Conservation (phyloP, 2,888 invertebrate genomes). For the Caenorhabditis panamensis region DNA sequence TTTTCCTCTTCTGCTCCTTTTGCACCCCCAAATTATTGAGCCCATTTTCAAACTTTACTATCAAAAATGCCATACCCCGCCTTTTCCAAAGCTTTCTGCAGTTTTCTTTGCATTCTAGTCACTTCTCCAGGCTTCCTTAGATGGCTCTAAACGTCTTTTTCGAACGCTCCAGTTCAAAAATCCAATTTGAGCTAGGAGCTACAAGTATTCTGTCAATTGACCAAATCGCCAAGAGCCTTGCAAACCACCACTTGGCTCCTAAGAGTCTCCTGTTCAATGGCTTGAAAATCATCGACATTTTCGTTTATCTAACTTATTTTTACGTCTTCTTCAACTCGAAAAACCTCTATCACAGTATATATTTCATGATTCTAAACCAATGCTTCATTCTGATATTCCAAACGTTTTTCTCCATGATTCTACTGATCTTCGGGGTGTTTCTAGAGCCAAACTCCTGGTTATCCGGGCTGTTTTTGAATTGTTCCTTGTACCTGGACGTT, state of each 20-base stretch:
- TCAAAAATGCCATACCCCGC: too few species aligned
- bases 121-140: too few species aligned
- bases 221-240: background rate
- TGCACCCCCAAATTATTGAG: too few species aligned
- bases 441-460: too few species aligned
- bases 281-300: background rate
- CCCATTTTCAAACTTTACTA: too few species aligned
- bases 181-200: too few species aligned
- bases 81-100: too few species aligned
- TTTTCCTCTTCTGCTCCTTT: too few species aligned
- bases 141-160: too few species aligned
- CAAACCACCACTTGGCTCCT: background rate
- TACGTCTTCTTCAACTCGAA: background rate
- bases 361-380: background rate
- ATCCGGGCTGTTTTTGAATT: background rate
- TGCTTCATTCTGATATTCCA: background rate
- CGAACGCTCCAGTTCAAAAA: too few species aligned
- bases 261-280: background rate
- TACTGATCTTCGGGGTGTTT: background rate
- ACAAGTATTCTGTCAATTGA: background rate
- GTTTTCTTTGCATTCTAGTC: too few species aligned
- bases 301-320: background rate
- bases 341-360: background rate
- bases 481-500: background rate
- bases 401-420: background rate